These are phyloP conservation scores for Phylloscopus whistleri DNA, from an alignment of 2,113 vertebrate species.

Conservation along the genomic window DNA sequence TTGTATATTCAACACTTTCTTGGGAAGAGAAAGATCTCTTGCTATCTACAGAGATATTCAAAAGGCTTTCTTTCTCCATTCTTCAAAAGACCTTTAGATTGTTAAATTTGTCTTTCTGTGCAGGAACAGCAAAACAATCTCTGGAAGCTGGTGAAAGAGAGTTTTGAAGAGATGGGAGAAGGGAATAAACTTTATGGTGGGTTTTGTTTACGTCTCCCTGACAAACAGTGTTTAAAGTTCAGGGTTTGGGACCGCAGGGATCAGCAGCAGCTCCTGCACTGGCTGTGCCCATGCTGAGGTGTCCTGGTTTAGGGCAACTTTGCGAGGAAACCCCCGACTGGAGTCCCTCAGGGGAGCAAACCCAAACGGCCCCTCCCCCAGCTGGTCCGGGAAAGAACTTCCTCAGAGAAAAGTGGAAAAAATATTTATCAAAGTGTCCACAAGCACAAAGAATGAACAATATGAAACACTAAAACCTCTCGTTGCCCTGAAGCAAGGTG, in stretches of 20 bases:
- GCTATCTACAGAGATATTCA: neutral
- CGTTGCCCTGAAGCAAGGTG: neutral
- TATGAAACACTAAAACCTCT: neutral
- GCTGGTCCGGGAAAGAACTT: neutral
- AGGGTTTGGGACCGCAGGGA: neutral
- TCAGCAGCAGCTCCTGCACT: neutral
- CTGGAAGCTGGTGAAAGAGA: neutral
- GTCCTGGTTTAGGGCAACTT: neutral
- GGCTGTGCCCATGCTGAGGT: rapidly evolving
- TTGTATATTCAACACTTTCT: neutral
- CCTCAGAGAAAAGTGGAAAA: neutral
- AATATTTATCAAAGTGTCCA: neutral
- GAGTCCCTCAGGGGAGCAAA: neutral
- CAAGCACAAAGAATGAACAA: neutral
- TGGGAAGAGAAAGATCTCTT: neutral
- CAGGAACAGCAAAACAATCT: neutral
- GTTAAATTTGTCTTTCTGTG: neutral
- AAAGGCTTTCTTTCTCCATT: neutral
- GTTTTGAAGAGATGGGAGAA: neutral
- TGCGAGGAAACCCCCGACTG: neutral
- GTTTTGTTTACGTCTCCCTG: neutral
- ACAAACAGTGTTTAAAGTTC: neutral
- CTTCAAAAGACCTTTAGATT: neutral
- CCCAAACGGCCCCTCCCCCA: neutral
- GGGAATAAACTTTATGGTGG: rapidly evolving